Evolutionary conservation across 1,140 invertebrate genomes (phyloP), one percentile per base, ranked within the genome.

Genomic region (Chelonus insularis): DNA sequence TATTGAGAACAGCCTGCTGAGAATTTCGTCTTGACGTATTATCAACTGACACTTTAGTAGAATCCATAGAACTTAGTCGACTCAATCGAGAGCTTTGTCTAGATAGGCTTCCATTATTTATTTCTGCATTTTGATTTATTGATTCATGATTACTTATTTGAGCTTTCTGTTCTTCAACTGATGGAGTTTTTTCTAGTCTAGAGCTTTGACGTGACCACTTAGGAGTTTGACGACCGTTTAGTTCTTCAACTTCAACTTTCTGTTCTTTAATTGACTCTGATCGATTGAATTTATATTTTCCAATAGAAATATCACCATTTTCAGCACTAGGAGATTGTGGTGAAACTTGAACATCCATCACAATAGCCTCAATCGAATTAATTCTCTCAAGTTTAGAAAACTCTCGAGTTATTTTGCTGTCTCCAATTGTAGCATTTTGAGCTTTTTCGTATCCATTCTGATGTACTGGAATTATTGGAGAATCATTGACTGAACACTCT

Each of bases 401-500:
- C 34, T 64, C 43, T 51, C 18, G 8, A 6, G 23, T 20, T 3
- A 59, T 18, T 29, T 62, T 56, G 29, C 58, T 45, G 5, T 63
- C 45, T 39, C 54, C 43, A 11, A 47, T 12, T 32, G 16, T 74
- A 72, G 59, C 75, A 54, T 67, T 80, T 68, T 74, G 77, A 72
- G 50, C 77, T 76, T 70, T n/a, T 23, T 59, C 9, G 18, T 48
- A 47, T 45, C 66, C 59, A 37, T 32, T 52, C 55, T 36, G 60
- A 14, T 64, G 65, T 54, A 23, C 18, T 55, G 63, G 12, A 67
- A 66, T 37, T 0, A 64, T 68, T 1, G 72, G 29, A 1, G 83
- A 77, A 69, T 83, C 84, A n/a, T 85, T 84, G 32, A 82, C 80
- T 1, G 85, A 84, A 66, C 77, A 80, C 64, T 85, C 85, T 67